Conservation (phyloP, 2,888 invertebrate species). For the Andrena chrysosceles region DNA sequence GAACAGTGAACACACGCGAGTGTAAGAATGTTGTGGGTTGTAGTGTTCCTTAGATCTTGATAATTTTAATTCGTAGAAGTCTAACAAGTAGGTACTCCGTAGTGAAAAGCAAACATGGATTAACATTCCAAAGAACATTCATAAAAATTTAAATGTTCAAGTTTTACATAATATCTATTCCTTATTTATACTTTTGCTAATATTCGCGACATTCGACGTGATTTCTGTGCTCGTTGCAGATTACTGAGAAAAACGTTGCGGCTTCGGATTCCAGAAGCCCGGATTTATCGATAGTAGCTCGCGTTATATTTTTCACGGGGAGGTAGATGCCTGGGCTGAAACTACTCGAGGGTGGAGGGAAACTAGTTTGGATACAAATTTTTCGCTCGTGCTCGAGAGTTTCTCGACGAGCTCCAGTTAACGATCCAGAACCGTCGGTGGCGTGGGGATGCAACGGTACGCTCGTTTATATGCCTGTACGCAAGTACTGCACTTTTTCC, state of each 20-base stretch:
- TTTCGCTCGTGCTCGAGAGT: constrained; percentile 61
- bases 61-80: no score
- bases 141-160: background rate
- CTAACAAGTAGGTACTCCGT: background rate
- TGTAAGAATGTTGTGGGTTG: no score
- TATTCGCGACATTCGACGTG: background rate
- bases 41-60: no score
- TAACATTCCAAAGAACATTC: background rate
- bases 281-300: constrained; percentile 39
- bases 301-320: constrained; percentile 43
- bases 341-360: constrained; percentile 32
- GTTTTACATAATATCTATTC: background rate
- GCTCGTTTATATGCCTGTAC: constrained; percentile 64
- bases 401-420: constrained; percentile 66
- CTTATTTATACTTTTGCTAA: background rate
- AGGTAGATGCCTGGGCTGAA: background rate
- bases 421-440: constrained; percentile 66
- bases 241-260: constrained; percentile 46
- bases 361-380: constrained; percentile 68
- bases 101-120: background rate
- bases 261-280: constrained; percentile 2
- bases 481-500: constrained; percentile 47
- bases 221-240: constrained; percentile 1
- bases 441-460: constrained; percentile 31
- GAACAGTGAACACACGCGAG: no score